Base-by-base conservation (phyloP, 2,888 invertebrate species). In the Syrista parreyssii region DNA sequence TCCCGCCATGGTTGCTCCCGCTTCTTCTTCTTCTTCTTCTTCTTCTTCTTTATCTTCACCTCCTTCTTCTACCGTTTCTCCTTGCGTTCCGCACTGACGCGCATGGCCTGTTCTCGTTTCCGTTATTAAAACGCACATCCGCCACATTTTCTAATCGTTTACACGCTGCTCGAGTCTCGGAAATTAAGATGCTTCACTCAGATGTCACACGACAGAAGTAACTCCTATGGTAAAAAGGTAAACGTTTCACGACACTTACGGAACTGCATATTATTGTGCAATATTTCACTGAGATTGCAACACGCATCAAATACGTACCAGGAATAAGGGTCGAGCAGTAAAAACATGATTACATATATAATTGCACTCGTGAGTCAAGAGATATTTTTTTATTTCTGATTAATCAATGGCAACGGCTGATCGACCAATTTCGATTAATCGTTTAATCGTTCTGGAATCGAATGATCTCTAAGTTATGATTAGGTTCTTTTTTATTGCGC, bases 1-100 rank as follows among this genome's bases (percentile, higher is more conserved):
- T 84, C 88, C 86, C 84, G 84, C 87, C 86, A 84, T 84, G 81
- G 79, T 78, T 83, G 82, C 85, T 86, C 77, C 85, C 84, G 82
- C 87, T 81, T 76, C 84, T 83, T 82, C 83, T 82, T 82, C 84
- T 82, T 79, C 79, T 79, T 75, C 77, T 77, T 79, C 78, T 78
- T 79, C 80, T 77, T 76, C 80, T 79, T 76, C 81, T 31, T 33
- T 73, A 68, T 69, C 80, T 68, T 73, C 76, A 74, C 73, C 78
- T 79, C 73, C 75, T 76, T 80, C 75, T 69, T 76, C 78, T 75
- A 75, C 77, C 35, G 69, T 77, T 69, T 74, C 68, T 34, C 78
- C n/a, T 30, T 33, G 32, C 30, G 40, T 33, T 75, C 75, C n/a
- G 34, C 78, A 68, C 69, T 55, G 33, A 75, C 68, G 31, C 32